Base-by-base conservation (phyloP, 2,113 vertebrate genomes). In the Mus pahari region DNA sequence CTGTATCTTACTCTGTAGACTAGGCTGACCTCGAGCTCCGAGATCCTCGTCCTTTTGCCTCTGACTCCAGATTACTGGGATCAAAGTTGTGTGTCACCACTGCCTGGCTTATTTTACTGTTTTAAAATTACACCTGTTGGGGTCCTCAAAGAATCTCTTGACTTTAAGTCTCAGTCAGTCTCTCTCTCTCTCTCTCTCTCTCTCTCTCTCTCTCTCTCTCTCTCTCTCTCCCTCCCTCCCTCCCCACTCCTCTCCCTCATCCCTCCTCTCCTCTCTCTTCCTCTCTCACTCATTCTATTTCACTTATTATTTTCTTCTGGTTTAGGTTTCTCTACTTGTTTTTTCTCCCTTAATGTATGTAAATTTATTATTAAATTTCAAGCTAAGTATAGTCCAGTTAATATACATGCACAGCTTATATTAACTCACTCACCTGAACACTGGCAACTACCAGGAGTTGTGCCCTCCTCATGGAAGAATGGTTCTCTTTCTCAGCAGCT, bases 191-290 rank as follows among this genome's bases (percentile, higher is more conserved):
- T 64, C 62, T 64, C 0, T 10, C 26, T 64, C 0, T 10, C 22
- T 1, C 62, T 28, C 8, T 64, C 9, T 11, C 9, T 3, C 62
- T 3, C 4, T 10, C 8, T 1, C 60, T 22, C 6, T 10, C 58
- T 7, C 60, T 26, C 7, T 62, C 7, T 10, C 24, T 2, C 60
- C 0, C 4, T 10, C 8, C 1, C 60, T 22, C 6, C 5, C 58
- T 9, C 58, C 58, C 19, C 19, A 5, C 58, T 7, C 58, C 58
- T 20, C 58, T 20, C 8, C 58, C 1, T 7, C 58, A 12, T 19
- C 19, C 17, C 17, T 17, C 60, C 60, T 17, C 20, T 62, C 24
- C 62, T 28, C 2, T 64, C 9, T 11, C 26, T 3, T 24, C 1
- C 5, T 11, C 9, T 0, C 60, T 24, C 7, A 3, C 60, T 9